These are phyloP conservation scores for Ephestia elutella DNA, from an alignment of 1,140 invertebrate genomes.

Conservation along the genomic window DNA sequence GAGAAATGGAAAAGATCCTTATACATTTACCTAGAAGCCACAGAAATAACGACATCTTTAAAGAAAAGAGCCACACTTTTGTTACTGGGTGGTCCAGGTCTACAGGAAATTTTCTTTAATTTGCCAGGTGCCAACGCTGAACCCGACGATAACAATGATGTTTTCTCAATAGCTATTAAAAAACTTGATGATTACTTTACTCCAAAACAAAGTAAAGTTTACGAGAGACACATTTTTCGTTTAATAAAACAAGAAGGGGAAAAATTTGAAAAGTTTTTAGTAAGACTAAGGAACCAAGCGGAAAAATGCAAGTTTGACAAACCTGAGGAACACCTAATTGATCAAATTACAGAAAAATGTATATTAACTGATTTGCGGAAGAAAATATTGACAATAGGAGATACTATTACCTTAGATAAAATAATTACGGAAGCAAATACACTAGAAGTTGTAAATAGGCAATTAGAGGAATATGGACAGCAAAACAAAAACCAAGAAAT, in stretches of 20 bases:
- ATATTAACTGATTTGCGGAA: constrained; percentile 21
- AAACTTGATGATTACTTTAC: constrained; percentile 35
- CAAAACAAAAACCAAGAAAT: neutral
- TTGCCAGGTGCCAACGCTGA: constrained; percentile 23
- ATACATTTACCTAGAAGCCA: neutral
- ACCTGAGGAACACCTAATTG: constrained; percentile 20
- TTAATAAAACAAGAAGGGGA: constrained; percentile 18
- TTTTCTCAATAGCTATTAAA: constrained; percentile 24
- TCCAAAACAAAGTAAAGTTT: constrained; percentile 30
- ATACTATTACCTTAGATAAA: constrained; percentile 20
- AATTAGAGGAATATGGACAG: constrained; percentile 11
- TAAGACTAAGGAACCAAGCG: constrained; percentile 20
- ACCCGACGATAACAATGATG: constrained; percentile 12
- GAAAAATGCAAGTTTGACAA: constrained; percentile 23
- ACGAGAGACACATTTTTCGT: constrained; percentile 18
- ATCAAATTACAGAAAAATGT: constrained; percentile 30
- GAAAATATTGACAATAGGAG: constrained; percentile 23
- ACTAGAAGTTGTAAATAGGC: constrained; percentile 10
- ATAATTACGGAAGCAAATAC: constrained; percentile 23
- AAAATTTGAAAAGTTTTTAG: constrained; percentile 27
- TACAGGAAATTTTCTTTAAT: constrained; percentile 44
- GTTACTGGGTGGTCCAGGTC: constrained; percentile 28
- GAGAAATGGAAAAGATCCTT: constrained; percentile 6
- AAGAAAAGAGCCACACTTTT: constrained; percentile 36
- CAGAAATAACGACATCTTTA: constrained; percentile 15